Base-by-base conservation (phyloP, 2,888 invertebrate species). In the Phorcus lineatus region DNA sequence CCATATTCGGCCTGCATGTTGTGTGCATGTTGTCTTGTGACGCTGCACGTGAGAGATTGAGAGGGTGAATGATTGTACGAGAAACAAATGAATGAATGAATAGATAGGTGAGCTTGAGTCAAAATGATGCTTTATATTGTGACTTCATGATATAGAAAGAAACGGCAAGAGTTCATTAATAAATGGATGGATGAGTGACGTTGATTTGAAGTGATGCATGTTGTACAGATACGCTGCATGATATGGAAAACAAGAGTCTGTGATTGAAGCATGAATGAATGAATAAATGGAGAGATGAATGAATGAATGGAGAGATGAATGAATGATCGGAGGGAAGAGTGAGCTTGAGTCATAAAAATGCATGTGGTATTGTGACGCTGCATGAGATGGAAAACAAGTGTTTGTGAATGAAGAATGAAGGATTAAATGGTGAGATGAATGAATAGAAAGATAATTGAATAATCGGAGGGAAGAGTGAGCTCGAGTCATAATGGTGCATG, bases 21-120 rank as follows among this genome's bases (percentile, higher is more conserved):
- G 70, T 70, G 70, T 70, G 70, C 47, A 47, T 70, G 70, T 70
- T 36, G n/a, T n/a, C 19, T 47, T 4, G 40, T 74, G 53, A 31
- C 36, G 19, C 36, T 57, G 57, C 57, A 54, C 31, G 76, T 28
- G 74, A 4, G 19, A 16, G 75, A n/a, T 19, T 74, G 74, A 3
- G 74, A 22, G 3, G 17, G 28, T 13, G 31, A 17, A 36, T 28
- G 28, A 17, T 31, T 7, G 57, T 80, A 62, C 79, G 47, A 11
- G 47, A 13, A 13, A 47, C 1, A 13, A 47, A 47, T 47, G 47
- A 47, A 47, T 47, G 13, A 47, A 47, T 47, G 47, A 47, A 47
- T 6, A 11, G 13, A 47, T 13, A 11, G 13, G 47, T 13, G 47
- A 47, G 13, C 47, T 36, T 36, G 36, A 36, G 36, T 36, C 36